Evolutionary conservation across 2,888 invertebrate genomes (phyloP).

Genomic region (Carcina quercana): DNA sequence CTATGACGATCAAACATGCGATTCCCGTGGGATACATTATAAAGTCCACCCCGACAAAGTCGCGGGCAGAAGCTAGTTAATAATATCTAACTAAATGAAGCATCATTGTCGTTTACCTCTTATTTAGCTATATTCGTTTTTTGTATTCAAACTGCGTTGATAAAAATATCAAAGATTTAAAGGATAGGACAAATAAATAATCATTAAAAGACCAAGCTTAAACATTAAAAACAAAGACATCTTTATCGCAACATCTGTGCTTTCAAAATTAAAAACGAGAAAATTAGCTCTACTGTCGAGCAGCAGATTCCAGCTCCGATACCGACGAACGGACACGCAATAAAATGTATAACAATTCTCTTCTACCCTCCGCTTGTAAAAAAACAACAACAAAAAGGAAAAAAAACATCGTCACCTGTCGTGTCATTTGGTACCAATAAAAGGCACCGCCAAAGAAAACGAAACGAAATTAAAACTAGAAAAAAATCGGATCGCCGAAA

Average conservation of each 20-base stretch:
- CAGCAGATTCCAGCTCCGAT: slow-evolving; percentile 30
- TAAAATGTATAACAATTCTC: slow-evolving; percentile 69
- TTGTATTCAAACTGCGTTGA: no score
- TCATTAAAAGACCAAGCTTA: background rate
- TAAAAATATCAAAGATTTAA: no score
- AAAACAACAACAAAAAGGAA: no score
- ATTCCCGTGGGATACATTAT: no score
- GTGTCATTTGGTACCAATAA: slow-evolving; percentile 73
- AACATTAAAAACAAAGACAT: slow-evolving; percentile 27
- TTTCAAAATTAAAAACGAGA: slow-evolving; percentile 39
- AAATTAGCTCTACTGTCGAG: slow-evolving; percentile 51
- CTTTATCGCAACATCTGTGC: slow-evolving; percentile 55
- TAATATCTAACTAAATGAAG: no score
- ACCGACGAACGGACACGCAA: slow-evolving; percentile 50
- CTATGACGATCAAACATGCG: no score
- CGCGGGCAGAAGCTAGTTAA: no score
- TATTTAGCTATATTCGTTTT: no score
- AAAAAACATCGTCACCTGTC: slow-evolving; percentile 69
- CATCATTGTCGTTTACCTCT: no score
- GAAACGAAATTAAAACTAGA: slow-evolving; percentile 52
- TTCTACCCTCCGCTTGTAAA: slow-evolving; percentile 33
- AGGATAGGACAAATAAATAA: no score
- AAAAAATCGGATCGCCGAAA: slow-evolving; percentile 51
- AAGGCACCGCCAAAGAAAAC: slow-evolving; percentile 68
- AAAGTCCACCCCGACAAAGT: no score